Conservation (phyloP, 2,888 invertebrate genomes). For the Chaetogeoica ovagalla region DNA sequence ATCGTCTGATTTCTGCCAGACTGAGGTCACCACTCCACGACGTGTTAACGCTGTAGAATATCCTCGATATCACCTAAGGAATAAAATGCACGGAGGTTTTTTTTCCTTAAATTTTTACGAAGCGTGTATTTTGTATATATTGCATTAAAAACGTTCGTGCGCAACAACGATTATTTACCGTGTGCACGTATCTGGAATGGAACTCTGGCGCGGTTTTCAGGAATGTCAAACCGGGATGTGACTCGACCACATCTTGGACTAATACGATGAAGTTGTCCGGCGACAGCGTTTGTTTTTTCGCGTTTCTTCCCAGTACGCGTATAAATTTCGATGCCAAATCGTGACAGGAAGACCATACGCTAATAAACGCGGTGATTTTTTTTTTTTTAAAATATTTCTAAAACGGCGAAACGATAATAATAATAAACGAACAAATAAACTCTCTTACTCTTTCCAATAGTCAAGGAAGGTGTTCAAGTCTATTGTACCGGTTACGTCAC, state of each 20-base stretch:
- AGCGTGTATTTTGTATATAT: too few relatives aligned
- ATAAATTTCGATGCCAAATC: constrained; percentile 89
- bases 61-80: constrained; percentile 92
- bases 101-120: too few relatives aligned
- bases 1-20: constrained; percentile 83
- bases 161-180: constrained; percentile 65
- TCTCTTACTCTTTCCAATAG: constrained; percentile 88
- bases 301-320: constrained; percentile 67
- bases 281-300: constrained; percentile 66
- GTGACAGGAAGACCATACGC: constrained; percentile 65
- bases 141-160: too few relatives aligned
- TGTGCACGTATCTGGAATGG: constrained; percentile 97
- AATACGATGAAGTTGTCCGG: constrained; percentile 93
- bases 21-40: constrained; percentile 95
- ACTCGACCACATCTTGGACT: constrained; percentile 97
- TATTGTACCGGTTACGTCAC: constrained; percentile 72
- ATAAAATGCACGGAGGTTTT: too few relatives aligned
- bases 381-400: constrained; percentile 19
- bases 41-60: constrained; percentile 95
- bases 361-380: constrained; percentile 21
- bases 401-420: background rate
- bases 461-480: constrained; percentile 83
- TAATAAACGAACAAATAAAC: background rate
- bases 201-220: constrained; percentile 97
- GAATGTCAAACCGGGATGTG: constrained; percentile 96